A percentile compares a stretch with the other conserved stretches of the same genome.
These are phyloP conservation scores for Ryuthela nishihirai DNA, from an alignment of 2,888 invertebrate species.

Conservation along the genomic window DNA sequence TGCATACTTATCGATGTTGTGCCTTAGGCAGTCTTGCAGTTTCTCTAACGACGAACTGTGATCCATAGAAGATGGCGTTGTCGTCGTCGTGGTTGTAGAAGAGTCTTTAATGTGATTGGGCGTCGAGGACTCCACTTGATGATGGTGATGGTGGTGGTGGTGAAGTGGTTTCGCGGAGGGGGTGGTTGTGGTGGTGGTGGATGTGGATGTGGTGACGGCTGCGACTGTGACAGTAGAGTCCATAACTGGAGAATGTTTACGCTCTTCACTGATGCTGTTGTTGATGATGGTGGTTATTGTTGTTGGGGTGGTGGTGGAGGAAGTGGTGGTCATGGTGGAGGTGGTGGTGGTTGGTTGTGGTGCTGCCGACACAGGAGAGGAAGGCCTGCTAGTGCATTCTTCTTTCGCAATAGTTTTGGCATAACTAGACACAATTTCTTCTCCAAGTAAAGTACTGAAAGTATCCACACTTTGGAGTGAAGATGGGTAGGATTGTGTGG, in stretches of 20 bases:
- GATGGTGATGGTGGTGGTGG: conserved; percentile 16
- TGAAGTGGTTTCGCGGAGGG: neutral
- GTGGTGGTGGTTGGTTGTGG: conserved; percentile 8
- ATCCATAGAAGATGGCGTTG: conserved; percentile 47
- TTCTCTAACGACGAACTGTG: conserved; percentile 62
- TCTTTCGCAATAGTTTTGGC: conserved; percentile 37
- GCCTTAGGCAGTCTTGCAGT: conserved; percentile 86
- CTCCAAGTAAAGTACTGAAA: conserved; percentile 61
- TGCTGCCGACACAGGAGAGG: conserved; percentile 26
- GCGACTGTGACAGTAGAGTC: conserved; percentile 18
- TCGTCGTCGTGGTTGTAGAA: conserved; percentile 22
- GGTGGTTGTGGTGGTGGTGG: neutral
- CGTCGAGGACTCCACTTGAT: conserved; percentile 54
- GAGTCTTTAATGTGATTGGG: no score
- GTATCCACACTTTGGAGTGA: conserved; percentile 47
- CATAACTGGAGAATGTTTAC: no score
- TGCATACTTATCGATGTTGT: conserved; percentile 94
- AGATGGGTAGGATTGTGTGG: neutral
- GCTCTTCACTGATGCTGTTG: no score
- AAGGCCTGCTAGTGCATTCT: conserved; percentile 29
- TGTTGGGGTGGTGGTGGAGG: conserved; percentile 18
- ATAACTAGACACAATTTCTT: conserved; percentile 61
- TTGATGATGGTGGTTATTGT: no score
- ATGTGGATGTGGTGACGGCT: conserved; percentile 18
- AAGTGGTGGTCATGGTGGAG: conserved; percentile 19